These are phyloP conservation scores for Lagorchestes hirsutus DNA, from an alignment of 2,797 vertebrate species.

Conservation along the genomic window DNA sequence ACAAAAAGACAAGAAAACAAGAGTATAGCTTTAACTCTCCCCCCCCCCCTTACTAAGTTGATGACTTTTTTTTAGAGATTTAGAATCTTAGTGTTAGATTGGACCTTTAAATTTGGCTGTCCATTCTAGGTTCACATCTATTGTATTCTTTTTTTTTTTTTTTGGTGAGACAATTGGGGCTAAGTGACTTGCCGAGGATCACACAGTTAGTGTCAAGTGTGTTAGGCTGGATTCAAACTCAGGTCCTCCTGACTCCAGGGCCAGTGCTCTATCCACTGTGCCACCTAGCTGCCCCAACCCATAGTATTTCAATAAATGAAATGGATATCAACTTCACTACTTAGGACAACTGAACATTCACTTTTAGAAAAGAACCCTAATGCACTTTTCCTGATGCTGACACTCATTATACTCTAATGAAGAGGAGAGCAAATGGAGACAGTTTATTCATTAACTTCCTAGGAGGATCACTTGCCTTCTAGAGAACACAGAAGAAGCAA, in stretches of 20 bases:
- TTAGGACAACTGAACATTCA: not conserved
- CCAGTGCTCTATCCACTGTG: no score
- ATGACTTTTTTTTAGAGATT: not conserved
- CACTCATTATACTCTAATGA: not conserved
- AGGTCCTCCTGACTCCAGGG: no score
- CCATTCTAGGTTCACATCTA: not conserved
- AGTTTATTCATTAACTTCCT: not conserved
- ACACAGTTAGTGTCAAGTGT: no score
- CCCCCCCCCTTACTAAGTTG: not conserved
- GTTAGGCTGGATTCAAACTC: no score
- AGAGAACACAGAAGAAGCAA: not conserved
- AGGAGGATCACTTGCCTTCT: not conserved
- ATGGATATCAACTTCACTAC: no score
- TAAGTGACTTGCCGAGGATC: no score
- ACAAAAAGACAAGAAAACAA: no score
- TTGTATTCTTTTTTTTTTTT: no score
- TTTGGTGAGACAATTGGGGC: no score
- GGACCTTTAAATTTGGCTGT: not conserved
- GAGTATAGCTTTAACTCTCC: not conserved
- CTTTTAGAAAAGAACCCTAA: not conserved
- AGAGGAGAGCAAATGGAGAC: not conserved
- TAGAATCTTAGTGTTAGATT: not conserved
- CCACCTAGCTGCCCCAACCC: not conserved
- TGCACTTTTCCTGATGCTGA: not conserved
- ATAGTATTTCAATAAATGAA: no score